Conservation (phyloP, 2,797 vertebrate species). For the Coluber constrictor region DNA sequence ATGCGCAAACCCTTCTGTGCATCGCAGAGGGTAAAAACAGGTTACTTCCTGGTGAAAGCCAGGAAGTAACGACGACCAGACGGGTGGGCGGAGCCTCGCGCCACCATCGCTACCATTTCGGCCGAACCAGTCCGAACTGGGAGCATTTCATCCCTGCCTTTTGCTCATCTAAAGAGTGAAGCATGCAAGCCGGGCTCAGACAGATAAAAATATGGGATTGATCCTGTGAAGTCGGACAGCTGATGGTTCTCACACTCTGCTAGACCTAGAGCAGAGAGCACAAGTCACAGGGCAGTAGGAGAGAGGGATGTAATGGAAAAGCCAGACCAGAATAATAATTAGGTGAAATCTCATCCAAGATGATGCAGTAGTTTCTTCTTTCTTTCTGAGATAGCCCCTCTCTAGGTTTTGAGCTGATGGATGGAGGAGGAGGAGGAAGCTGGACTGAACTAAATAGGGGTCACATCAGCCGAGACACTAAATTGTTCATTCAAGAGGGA, state of each 20-base stretch:
- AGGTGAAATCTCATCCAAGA: not conserved
- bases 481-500: not conserved
- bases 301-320: not conserved
- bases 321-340: not conserved
- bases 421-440: not conserved
- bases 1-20: too few relatives aligned
- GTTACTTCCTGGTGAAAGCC: too few relatives aligned
- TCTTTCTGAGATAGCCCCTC: not conserved
- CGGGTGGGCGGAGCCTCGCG: too few relatives aligned
- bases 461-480: not conserved
- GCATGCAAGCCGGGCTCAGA: not conserved
- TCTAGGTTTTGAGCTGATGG: not conserved
- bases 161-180: not conserved
- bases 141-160: not conserved
- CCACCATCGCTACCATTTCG: too few relatives aligned
- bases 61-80: too few relatives aligned
- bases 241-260: not conserved
- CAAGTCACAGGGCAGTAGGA: not conserved
- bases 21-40: too few relatives aligned
- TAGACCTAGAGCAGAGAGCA: not conserved
- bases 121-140: too few relatives aligned
- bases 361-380: not conserved
- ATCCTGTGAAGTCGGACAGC: not conserved
- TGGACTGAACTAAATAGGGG: conserved; percentile 1
- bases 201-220: not conserved